phyloP scores from a whole-genome alignment of 2,797 vertebrate genomes.

The Harpagifer antarcticus region DNA sequence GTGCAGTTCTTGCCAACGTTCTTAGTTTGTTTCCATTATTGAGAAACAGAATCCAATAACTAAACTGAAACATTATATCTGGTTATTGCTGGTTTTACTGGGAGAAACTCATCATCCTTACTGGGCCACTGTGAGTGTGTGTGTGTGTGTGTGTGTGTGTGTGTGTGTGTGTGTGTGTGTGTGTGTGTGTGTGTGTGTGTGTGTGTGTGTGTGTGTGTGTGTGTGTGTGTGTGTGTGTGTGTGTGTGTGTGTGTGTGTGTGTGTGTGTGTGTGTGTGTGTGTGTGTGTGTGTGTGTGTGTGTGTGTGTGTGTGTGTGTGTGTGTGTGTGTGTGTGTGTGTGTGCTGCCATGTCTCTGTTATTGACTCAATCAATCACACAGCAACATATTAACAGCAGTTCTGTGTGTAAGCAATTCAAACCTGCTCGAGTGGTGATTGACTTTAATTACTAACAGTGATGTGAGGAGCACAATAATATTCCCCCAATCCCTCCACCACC shows the following conservation, averaged over 20 bases:
- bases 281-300: slow-evolving; percentile 23
- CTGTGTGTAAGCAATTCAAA: slow-evolving; percentile 40
- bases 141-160: slow-evolving; percentile 27
- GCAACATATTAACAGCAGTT: slow-evolving; percentile 41
- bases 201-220: slow-evolving; percentile 28
- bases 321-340: slow-evolving; percentile 28
- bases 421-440: slow-evolving; percentile 72
- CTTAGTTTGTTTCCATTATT: neutral
- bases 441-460: slow-evolving; percentile 75
- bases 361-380: slow-evolving; percentile 68
- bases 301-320: slow-evolving; percentile 19
- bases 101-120: neutral
- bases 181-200: slow-evolving; percentile 28
- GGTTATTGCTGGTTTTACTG: neutral
- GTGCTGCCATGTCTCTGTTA: slow-evolving; percentile 46
- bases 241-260: slow-evolving; percentile 19
- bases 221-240: slow-evolving; percentile 20
- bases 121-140: slow-evolving; percentile 14
- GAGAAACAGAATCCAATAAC: neutral
- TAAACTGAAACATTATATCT: neutral
- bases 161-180: slow-evolving; percentile 14
- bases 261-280: slow-evolving; percentile 30
- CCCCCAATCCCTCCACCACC: slow-evolving; percentile 44
- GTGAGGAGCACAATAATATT: slow-evolving; percentile 68
- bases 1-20: neutral